A percentile compares a stretch with the other conserved stretches of the same genome.
These are phyloP conservation scores for Zoanthus sansibaricus DNA, from an alignment of 92 coral and sea anemone genomes.

Conservation along the genomic window DNA sequence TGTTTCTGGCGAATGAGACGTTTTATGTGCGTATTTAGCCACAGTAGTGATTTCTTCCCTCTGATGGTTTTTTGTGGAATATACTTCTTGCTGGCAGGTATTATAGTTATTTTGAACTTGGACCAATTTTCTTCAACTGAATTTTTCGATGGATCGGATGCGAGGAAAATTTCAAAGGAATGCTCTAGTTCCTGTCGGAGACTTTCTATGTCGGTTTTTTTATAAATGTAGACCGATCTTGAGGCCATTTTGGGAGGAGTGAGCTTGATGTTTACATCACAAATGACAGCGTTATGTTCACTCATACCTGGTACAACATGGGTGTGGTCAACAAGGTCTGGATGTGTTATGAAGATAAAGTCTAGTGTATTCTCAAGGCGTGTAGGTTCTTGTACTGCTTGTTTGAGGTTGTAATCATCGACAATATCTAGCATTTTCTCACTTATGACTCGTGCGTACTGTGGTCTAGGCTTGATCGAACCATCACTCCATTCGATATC, in stretches of 20 bases:
- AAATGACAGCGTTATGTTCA: conserved; percentile 31
- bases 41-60: conserved; percentile 21
- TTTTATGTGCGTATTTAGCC: conserved; percentile 13
- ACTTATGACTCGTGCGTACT: conserved; percentile 20
- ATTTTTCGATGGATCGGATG: conserved; percentile 21
- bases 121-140: conserved; percentile 29
- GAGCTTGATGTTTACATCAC: conserved; percentile 18
- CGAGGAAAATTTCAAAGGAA: background rate
- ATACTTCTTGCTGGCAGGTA: conserved; percentile 9
- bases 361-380: conserved; percentile 25
- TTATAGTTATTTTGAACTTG: conserved; percentile 15
- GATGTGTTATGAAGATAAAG: conserved; percentile 20
- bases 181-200: conserved; percentile 28
- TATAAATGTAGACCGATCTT: conserved; percentile 11
- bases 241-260: conserved; percentile 19
- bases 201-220: conserved; percentile 17
- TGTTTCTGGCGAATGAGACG: conserved; percentile 19
- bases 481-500: conserved; percentile 36
- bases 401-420: conserved; percentile 29
- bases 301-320: conserved; percentile 36
- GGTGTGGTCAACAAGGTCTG: conserved; percentile 22
- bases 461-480: conserved; percentile 16
- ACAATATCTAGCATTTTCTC: conserved; percentile 25
- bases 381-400: conserved; percentile 24
- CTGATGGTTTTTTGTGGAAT: conserved; percentile 12